phyloP scores from a whole-genome alignment of 2,797 vertebrate genomes.

The Spinus olivaceus region DNA sequence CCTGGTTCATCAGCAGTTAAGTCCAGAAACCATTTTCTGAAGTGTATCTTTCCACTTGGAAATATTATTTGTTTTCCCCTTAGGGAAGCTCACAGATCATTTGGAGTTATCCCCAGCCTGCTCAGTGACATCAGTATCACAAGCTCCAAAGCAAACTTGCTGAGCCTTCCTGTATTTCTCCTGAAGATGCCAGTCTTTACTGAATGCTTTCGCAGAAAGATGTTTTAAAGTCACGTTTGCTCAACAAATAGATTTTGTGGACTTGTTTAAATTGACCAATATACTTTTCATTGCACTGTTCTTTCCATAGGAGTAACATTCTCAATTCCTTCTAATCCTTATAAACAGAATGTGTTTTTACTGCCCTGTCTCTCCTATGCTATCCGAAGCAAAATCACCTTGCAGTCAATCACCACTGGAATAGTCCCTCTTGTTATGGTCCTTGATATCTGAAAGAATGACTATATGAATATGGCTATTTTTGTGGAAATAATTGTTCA shows the following conservation, averaged over 20 bases:
- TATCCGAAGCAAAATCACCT: background rate
- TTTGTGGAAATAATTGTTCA: background rate
- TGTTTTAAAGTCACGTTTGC: background rate
- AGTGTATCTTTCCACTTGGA: background rate
- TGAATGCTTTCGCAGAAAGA: background rate
- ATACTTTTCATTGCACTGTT: background rate
- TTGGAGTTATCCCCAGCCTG: background rate
- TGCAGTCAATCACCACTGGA: background rate
- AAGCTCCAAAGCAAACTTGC: background rate
- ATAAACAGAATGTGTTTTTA: background rate
- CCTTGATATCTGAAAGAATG: background rate
- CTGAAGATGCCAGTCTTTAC: background rate
- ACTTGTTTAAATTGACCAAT: background rate
- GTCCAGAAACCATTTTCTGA: background rate
- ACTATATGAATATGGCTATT: background rate
- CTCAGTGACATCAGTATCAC: background rate
- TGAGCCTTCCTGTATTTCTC: constrained; percentile 23
- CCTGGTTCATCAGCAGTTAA: background rate
- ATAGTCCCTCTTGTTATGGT: background rate
- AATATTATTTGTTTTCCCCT: background rate
- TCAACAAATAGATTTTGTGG: background rate
- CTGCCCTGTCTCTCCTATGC: background rate
- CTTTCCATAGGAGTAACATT: background rate
- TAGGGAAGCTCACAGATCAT: background rate
- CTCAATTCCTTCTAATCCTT: background rate